phyloP scores from a whole-genome alignment of 2,113 vertebrate genomes.

The Stictonetta naevosa region DNA sequence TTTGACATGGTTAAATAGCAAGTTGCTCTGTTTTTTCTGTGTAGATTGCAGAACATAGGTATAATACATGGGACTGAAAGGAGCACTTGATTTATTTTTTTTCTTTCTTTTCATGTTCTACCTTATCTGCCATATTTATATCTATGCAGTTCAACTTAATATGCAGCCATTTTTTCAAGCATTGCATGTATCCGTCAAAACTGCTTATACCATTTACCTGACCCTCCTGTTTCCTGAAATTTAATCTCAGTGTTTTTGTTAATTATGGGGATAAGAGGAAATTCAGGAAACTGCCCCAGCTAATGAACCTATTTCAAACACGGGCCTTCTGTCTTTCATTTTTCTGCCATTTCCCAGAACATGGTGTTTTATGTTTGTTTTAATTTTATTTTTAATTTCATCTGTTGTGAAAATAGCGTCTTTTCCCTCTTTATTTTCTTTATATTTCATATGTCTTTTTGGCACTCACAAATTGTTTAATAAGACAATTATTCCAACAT shows the following conservation, averaged over 20 bases:
- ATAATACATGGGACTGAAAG: background rate
- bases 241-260: background rate
- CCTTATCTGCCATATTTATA: background rate
- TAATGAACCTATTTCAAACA: background rate
- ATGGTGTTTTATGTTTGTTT: background rate
- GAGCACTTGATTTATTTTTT: background rate
- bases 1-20: background rate
- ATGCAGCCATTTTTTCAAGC: background rate
- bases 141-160: background rate
- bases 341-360: background rate
- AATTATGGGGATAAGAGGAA: background rate
- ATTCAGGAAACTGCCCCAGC: background rate
- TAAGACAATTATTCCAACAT: background rate
- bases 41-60: background rate
- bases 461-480: background rate
- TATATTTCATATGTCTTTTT: background rate
- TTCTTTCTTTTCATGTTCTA: background rate
- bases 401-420: background rate
- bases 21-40: background rate
- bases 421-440: background rate
- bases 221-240: background rate
- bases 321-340: background rate
- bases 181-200: background rate
- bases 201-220: background rate
- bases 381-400: background rate